Conservation (phyloP, 2,888 invertebrate genomes). For the Thalpophila matura region DNA sequence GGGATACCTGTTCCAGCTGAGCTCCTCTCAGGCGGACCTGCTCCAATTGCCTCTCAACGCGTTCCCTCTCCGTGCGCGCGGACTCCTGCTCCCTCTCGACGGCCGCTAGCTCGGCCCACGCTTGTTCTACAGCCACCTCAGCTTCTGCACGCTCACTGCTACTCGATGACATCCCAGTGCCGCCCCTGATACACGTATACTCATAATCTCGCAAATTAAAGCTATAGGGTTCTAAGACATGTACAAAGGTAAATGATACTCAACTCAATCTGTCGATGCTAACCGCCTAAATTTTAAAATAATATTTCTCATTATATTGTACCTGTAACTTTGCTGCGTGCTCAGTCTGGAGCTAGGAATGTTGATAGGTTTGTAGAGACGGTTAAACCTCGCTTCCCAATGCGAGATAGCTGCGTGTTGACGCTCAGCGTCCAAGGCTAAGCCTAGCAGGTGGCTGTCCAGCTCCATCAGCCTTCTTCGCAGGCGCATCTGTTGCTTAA, state of each 20-base stretch:
- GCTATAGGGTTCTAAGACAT: not conserved
- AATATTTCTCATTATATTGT: slow-evolving; percentile 23
- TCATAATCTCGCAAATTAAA: slow-evolving; percentile 13
- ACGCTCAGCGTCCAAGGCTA: slow-evolving; percentile 96
- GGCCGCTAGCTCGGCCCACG: slow-evolving; percentile 95
- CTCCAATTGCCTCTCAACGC: slow-evolving; percentile 95
- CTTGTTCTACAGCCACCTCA: slow-evolving; percentile 94
- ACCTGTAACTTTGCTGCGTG: slow-evolving; percentile 92
- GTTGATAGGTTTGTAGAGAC: slow-evolving; percentile 92
- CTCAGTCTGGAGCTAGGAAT: slow-evolving; percentile 90
- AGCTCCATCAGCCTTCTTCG: slow-evolving; percentile 96
- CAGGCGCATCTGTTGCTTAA: slow-evolving; percentile 98
- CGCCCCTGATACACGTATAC: slow-evolving; percentile 63
- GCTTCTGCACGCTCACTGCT: slow-evolving; percentile 89
- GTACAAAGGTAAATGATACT: not conserved
- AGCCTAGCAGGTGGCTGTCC: slow-evolving; percentile 96
- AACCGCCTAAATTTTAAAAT: not conserved
- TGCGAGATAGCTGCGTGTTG: slow-evolving; percentile 97
- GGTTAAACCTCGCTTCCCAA: slow-evolving; percentile 96
- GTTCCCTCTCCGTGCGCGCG: slow-evolving; percentile 94
- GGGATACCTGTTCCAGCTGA: slow-evolving; percentile 94
- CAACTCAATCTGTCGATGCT: not conserved
- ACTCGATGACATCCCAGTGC: slow-evolving; percentile 69
- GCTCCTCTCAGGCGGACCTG: slow-evolving; percentile 94
- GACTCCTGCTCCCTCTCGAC: slow-evolving; percentile 96